Conservation (phyloP, 53 echinoderm and acorn worm species). For the Apostichopus leukothele region DNA sequence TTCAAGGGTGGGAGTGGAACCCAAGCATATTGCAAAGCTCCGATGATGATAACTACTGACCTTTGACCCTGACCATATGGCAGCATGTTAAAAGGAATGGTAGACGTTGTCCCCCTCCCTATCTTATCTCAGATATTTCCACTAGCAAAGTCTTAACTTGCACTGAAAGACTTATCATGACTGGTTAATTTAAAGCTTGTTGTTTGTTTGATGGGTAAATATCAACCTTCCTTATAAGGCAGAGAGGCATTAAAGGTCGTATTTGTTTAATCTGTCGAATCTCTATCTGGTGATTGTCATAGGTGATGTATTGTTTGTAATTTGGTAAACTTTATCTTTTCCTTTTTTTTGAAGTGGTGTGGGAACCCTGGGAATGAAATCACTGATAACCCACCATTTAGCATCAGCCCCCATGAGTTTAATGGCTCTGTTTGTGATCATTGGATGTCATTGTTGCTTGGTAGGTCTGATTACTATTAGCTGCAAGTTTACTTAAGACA, state of each 20-base stretch:
- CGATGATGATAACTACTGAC: too few relatives aligned
- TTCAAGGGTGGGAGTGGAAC: too few relatives aligned
- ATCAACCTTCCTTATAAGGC: background rate
- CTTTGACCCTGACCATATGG: too few relatives aligned
- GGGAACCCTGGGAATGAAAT: constrained; percentile 33
- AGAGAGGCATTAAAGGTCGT: constrained; percentile 11
- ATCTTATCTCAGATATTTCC: background rate
- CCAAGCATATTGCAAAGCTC: too few relatives aligned
- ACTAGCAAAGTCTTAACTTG: background rate
- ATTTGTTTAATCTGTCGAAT: constrained; percentile 10
- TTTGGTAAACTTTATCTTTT: constrained; percentile 29
- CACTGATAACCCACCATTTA: background rate
- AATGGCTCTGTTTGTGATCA: background rate
- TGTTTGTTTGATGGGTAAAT: constrained; percentile 13
- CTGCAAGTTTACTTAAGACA: background rate
- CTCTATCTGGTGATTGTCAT: constrained; percentile 35
- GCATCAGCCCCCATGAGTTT: background rate
- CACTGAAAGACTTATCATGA: background rate
- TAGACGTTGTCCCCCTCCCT: too few relatives aligned
- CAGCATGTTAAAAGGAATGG: too few relatives aligned
- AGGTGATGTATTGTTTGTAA: constrained; percentile 47
- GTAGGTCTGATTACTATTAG: background rate
- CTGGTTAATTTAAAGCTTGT: background rate
- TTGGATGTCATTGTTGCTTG: background rate
- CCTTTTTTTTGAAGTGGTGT: background rate